These are phyloP conservation scores for Nasonia longicornis DNA, from an alignment of 1,140 invertebrate genomes.

Conservation along the genomic window DNA sequence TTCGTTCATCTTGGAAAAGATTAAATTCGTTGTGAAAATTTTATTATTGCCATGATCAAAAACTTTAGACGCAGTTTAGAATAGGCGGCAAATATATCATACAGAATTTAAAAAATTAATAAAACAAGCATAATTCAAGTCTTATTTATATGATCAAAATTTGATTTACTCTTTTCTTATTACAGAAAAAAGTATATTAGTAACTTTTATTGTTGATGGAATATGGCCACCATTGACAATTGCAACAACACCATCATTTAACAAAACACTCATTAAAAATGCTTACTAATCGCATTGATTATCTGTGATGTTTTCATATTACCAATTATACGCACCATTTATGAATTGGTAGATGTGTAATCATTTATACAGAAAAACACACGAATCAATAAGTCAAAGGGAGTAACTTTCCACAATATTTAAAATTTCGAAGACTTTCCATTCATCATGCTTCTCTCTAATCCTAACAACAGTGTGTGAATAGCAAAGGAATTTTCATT, in stretches of 20 bases:
- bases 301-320: slow-evolving; percentile 25
- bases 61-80: slow-evolving; percentile 1
- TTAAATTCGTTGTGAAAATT: slow-evolving; percentile 34
- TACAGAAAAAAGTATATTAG: slow-evolving; percentile 6
- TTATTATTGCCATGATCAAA: slow-evolving; percentile 17
- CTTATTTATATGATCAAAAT: background rate
- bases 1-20: slow-evolving; percentile 10
- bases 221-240: slow-evolving; percentile 39
- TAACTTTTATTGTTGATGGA: slow-evolving; percentile 31
- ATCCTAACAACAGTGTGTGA: background rate
- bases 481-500: background rate
- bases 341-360: slow-evolving; percentile 5
- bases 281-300: slow-evolving; percentile 14
- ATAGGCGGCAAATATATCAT: background rate
- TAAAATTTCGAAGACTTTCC: slow-evolving; percentile 11
- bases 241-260: slow-evolving; percentile 19
- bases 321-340: slow-evolving; percentile 25
- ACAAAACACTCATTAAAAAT: slow-evolving; percentile 35
- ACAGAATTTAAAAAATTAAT: background rate
- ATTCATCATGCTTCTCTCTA: background rate
- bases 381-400: slow-evolving; percentile 38
- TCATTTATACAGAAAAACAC: slow-evolving; percentile 26
- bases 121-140: background rate
- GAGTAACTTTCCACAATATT: slow-evolving; percentile 11
- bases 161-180: slow-evolving; percentile 1